A percentile compares a stretch with the other conserved stretches of the same genome.
These are phyloP conservation scores for Montipora cactus DNA, from an alignment of 64 coral and sea anemone genomes.

Conservation along the genomic window DNA sequence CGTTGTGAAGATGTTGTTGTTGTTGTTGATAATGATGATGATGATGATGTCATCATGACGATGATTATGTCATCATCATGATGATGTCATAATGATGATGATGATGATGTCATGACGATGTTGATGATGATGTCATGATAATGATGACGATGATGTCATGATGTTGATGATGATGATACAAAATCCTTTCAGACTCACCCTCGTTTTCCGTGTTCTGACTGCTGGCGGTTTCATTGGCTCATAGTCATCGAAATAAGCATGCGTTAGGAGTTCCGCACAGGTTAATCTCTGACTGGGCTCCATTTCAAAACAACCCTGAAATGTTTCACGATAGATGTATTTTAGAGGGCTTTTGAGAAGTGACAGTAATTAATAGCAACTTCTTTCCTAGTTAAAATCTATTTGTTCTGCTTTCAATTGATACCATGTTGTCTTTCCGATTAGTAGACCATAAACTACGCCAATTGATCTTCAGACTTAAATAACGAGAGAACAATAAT, in stretches of 20 bases:
- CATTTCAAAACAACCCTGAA: constrained; percentile 95
- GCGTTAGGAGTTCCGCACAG: constrained; percentile 83
- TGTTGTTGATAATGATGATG: background rate
- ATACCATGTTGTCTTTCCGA: no score
- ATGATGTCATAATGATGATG: background rate
- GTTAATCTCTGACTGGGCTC: constrained; percentile 86
- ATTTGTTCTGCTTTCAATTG: no score
- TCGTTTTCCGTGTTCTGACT: constrained; percentile 74
- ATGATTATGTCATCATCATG: no score
- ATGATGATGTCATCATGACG: background rate
- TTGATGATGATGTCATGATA: background rate
- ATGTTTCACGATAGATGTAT: background rate
- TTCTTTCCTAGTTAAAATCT: no score
- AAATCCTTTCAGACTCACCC: constrained; percentile 51
- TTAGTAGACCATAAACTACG: no score
- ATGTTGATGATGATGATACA: background rate
- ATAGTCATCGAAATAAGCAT: constrained; percentile 90
- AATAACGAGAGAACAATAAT: no score
- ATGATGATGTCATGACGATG: background rate
- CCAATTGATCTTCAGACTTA: no score
- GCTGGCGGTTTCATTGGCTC: constrained; percentile 62
- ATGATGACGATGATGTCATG: background rate
- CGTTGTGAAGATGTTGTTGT: background rate
- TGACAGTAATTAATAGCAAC: no score
- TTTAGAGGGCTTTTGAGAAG: no score